A percentile compares a stretch with the other conserved stretches of the same genome.
Conservation (phyloP, 1,140 invertebrate genomes). For the Neotoxoptera formosana region DNA sequence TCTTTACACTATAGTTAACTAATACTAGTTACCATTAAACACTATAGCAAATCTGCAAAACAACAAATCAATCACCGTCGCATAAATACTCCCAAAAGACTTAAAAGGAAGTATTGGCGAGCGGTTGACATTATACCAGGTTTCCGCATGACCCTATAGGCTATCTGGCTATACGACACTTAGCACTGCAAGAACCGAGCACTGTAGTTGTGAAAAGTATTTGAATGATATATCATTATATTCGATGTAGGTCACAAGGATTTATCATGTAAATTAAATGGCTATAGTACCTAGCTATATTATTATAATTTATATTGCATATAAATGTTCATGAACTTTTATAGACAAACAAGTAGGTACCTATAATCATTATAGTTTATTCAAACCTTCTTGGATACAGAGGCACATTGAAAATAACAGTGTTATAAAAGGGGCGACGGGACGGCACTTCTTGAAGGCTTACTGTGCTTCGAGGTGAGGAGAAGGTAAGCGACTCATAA, state of each 20-base stretch:
- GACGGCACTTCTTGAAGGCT: background rate
- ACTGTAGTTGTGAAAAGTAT: background rate
- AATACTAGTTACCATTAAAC: background rate
- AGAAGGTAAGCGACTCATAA: background rate
- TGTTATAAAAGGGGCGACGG: background rate
- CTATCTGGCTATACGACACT: background rate
- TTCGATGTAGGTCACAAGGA: background rate
- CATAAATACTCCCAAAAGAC: background rate
- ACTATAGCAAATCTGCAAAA: background rate
- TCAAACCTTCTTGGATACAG: background rate
- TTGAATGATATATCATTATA: background rate
- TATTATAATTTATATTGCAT: background rate
- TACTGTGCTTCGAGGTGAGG: background rate
- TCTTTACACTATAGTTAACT: background rate
- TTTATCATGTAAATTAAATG: slow-evolving; percentile 11
- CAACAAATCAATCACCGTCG: background rate
- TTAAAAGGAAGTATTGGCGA: background rate
- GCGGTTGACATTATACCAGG: background rate
- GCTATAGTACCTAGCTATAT: background rate
- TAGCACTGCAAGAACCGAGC: background rate
- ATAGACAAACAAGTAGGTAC: background rate
- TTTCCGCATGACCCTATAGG: background rate
- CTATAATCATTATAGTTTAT: background rate
- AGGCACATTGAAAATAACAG: background rate
- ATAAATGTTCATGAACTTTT: slow-evolving; percentile 18